These are phyloP conservation scores for Hylaea fasciaria DNA, from an alignment of 2,888 invertebrate genomes.

Conservation along the genomic window DNA sequence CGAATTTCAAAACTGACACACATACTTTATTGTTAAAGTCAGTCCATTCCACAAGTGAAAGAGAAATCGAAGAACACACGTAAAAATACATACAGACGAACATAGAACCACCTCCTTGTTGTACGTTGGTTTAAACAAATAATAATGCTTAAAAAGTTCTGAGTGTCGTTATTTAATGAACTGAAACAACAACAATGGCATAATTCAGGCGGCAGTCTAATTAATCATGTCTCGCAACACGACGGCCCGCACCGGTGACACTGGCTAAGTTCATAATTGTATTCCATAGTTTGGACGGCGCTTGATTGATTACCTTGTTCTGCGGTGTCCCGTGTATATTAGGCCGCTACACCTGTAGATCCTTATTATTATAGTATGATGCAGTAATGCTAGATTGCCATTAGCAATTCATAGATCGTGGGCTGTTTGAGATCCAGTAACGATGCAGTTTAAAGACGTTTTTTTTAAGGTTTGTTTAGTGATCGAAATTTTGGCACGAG, in stretches of 20 bases:
- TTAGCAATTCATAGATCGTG: slow-evolving; percentile 1
- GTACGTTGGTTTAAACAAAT: no score
- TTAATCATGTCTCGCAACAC: slow-evolving; percentile 75
- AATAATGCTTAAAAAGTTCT: neutral
- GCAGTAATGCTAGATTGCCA: neutral
- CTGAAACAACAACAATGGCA: slow-evolving; percentile 28
- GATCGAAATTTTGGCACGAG: no score
- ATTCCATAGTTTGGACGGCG: slow-evolving; percentile 78
- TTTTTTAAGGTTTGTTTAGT: no score
- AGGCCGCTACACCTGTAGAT: slow-evolving; percentile 64
- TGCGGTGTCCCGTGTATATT: slow-evolving; percentile 55
- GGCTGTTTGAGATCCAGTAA: neutral
- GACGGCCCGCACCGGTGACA: slow-evolving; percentile 71
- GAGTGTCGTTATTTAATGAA: slow-evolving; percentile 25
- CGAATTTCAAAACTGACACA: no score
- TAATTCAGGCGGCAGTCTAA: slow-evolving; percentile 50
- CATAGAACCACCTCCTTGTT: no score
- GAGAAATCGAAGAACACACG: no score
- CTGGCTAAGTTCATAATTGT: slow-evolving; percentile 82
- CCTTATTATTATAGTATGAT: slow-evolving; percentile 34
- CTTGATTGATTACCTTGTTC: slow-evolving; percentile 77
- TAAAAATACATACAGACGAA: no score
- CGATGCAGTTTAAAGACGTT: no score
- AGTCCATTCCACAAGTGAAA: no score
- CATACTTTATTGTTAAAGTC: no score